These are phyloP conservation scores for Polyergus mexicanus DNA, from an alignment of 1,140 invertebrate genomes.

Conservation along the genomic window DNA sequence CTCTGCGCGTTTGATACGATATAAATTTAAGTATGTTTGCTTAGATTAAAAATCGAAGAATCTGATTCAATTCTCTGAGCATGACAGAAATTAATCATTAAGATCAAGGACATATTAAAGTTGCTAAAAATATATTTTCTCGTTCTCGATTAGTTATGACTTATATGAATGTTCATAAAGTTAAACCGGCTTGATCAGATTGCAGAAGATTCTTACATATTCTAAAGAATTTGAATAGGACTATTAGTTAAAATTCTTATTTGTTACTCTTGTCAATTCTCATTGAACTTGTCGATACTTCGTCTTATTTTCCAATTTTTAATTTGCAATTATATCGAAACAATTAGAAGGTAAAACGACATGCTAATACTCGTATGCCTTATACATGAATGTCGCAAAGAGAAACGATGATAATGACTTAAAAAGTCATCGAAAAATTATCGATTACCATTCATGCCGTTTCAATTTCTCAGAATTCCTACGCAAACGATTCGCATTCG, in stretches of 20 bases:
- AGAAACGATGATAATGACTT: too few relatives aligned
- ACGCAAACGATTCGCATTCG: slow-evolving; percentile 25
- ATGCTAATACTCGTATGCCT: neutral
- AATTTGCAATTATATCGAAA: neutral
- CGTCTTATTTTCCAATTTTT: neutral
- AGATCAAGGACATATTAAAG: slow-evolving; percentile 21
- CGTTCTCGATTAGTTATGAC: slow-evolving; percentile 13
- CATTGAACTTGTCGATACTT: neutral
- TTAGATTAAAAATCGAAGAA: neutral
- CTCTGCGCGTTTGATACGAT: too few relatives aligned
- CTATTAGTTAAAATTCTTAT: neutral
- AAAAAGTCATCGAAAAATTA: slow-evolving; percentile 39
- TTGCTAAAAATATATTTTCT: neutral
- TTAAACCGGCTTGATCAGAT: slow-evolving; percentile 29
- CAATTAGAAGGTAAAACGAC: neutral
- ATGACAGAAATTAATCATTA: slow-evolving; percentile 16
- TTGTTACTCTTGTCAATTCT: neutral
- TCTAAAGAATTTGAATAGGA: neutral
- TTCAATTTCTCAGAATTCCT: slow-evolving; percentile 5
- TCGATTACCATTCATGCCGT: slow-evolving; percentile 23
- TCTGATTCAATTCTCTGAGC: neutral
- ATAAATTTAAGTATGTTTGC: neutral
- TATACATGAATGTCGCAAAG: neutral
- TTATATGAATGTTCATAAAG: neutral
- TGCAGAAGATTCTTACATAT: neutral